Evolutionary conservation across 2,797 vertebrate species (phyloP).

Genomic region (Borostomias antarcticus): DNA sequence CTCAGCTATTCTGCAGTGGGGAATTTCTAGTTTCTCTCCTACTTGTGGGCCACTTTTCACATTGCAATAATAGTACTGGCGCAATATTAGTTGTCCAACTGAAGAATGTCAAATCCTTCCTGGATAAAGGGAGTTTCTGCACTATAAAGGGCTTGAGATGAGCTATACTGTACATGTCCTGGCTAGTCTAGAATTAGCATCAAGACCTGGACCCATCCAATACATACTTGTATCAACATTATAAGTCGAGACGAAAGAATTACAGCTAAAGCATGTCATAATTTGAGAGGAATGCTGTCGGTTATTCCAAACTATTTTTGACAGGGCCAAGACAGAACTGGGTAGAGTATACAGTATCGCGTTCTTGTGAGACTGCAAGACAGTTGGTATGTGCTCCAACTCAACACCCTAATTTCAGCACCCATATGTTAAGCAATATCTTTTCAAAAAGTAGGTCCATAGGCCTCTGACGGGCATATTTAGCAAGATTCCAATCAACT

Average conservation of each 20-base stretch:
- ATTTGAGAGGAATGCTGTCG: neutral
- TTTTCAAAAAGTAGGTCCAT: neutral
- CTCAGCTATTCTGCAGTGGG: slow-evolving; percentile 65
- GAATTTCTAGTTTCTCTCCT: slow-evolving; percentile 79
- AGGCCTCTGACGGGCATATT: neutral
- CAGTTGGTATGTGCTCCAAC: slow-evolving; percentile 2
- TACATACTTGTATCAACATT: too few relatives aligned
- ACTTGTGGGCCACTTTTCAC: slow-evolving; percentile 78
- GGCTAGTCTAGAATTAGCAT: too few relatives aligned
- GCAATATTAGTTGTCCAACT: slow-evolving; percentile 59
- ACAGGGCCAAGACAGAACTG: neutral
- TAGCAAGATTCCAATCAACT: too few relatives aligned
- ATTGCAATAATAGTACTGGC: slow-evolving; percentile 66
- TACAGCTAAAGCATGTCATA: too few relatives aligned
- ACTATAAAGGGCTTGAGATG: too few relatives aligned
- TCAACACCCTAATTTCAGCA: slow-evolving; percentile 14
- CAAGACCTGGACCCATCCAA: too few relatives aligned
- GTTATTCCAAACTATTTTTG: neutral
- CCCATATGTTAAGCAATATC: slow-evolving; percentile 15
- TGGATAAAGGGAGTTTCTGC: neutral
- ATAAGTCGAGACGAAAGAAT: too few relatives aligned
- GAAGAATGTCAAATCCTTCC: slow-evolving; percentile 57
- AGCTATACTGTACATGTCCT: too few relatives aligned
- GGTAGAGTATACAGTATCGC: neutral
- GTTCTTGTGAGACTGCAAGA: neutral